Conservation (phyloP, 2,113 vertebrate genomes). For the Morone chrysops region DNA sequence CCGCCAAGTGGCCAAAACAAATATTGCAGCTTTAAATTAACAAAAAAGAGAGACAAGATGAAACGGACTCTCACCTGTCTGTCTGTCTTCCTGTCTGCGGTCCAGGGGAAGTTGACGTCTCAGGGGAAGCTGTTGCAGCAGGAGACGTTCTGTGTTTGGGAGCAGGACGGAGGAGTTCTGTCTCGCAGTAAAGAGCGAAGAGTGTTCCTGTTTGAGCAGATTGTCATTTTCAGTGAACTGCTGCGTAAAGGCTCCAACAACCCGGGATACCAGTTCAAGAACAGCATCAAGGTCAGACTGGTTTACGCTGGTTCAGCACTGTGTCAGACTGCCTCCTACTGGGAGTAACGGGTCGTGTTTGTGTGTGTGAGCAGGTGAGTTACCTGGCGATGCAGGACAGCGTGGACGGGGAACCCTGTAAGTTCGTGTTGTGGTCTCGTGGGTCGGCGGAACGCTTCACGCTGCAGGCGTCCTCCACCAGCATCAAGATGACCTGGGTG, state of each 20-base stretch:
- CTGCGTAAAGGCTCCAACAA: slow-evolving; percentile 94
- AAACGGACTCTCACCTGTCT: background rate
- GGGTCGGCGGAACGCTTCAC: slow-evolving; percentile 93
- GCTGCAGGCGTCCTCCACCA: slow-evolving; percentile 92
- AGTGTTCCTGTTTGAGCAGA: slow-evolving; percentile 99
- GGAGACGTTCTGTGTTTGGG: slow-evolving; percentile 96
- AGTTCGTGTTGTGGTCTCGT: slow-evolving; percentile 92
- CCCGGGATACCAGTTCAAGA: slow-evolving; percentile 97
- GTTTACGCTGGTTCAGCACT: fast-evolving
- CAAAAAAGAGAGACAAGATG: background rate
- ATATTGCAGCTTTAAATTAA: background rate
- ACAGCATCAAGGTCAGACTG: slow-evolving; percentile 92
- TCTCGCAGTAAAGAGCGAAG: slow-evolving; percentile 96
- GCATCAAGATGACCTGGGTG: slow-evolving; percentile 94
- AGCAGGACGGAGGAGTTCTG: slow-evolving; percentile 92
- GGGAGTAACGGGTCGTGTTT: too few species aligned
- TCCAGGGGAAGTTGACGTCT: slow-evolving; percentile 94
- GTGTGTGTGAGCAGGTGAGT: slow-evolving; percentile 88
- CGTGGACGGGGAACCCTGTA: slow-evolving; percentile 93
- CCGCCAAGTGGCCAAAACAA: background rate
- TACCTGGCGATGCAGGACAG: slow-evolving; percentile 94
- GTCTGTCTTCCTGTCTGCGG: background rate
- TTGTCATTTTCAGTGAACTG: slow-evolving; percentile 97
- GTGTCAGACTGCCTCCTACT: background rate
- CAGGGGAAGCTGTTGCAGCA: slow-evolving; percentile 98